Conservation (phyloP, 2,888 invertebrate species). For the Thyatira batis region DNA sequence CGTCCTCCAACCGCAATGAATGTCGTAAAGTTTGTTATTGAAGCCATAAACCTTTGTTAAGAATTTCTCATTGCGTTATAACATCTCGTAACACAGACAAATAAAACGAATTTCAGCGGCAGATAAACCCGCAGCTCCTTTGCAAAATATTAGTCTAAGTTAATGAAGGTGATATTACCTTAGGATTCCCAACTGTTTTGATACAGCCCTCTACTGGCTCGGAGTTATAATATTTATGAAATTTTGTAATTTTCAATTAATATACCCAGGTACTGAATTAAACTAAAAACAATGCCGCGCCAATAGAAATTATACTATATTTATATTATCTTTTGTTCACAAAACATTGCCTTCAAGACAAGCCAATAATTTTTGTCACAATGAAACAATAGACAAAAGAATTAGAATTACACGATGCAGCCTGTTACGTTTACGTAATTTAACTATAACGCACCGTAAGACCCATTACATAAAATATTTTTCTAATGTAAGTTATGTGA, state of each 20-base stretch:
- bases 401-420: slow-evolving; percentile 31
- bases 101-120: slow-evolving; percentile 46
- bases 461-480: slow-evolving; percentile 29
- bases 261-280: slow-evolving; percentile 6
- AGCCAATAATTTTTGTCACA: slow-evolving; percentile 21
- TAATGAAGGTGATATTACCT: slow-evolving; percentile 44
- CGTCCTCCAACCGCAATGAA: slow-evolving; percentile 58
- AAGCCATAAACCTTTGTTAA: slow-evolving; percentile 70
- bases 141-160: slow-evolving; percentile 46
- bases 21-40: slow-evolving; percentile 72
- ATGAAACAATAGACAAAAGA: slow-evolving; percentile 53
- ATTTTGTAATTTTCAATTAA: slow-evolving; percentile 15
- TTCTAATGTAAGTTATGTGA: slow-evolving; percentile 60
- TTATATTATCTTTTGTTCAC: slow-evolving; percentile 20
- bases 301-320: slow-evolving; percentile 21
- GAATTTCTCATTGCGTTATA: slow-evolving; percentile 66
- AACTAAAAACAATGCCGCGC: slow-evolving; percentile 8
- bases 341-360: too few species aligned
- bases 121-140: slow-evolving; percentile 34
- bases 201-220: slow-evolving; percentile 19
- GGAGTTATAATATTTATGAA: slow-evolving; percentile 17
- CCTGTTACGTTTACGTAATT: slow-evolving; percentile 15
- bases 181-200: slow-evolving; percentile 32
- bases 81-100: slow-evolving; percentile 50
- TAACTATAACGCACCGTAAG: slow-evolving; percentile 7